Conservation (phyloP, 2,797 vertebrate genomes). For the Dermochelys coriacea region DNA sequence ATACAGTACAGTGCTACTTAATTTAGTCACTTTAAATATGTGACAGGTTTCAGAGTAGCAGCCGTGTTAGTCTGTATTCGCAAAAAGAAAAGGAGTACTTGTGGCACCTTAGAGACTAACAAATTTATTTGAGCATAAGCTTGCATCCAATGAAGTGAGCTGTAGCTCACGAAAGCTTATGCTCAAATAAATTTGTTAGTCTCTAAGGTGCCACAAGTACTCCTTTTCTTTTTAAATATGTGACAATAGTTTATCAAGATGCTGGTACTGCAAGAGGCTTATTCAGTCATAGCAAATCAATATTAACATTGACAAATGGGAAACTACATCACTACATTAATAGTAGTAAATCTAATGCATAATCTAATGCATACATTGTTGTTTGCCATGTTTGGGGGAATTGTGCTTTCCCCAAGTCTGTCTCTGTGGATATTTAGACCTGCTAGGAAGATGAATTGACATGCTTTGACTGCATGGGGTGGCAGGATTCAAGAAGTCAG, state of each 20-base stretch:
- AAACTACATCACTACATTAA: neutral
- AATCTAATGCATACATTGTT: neutral
- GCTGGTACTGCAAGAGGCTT: neutral
- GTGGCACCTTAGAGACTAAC: too few species aligned
- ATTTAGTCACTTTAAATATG: neutral
- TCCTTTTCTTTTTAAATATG: conserved; percentile 30
- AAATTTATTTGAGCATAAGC: too few species aligned
- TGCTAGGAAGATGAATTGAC: neutral
- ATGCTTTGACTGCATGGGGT: neutral
- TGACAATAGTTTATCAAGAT: neutral
- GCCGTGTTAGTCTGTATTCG: too few species aligned
- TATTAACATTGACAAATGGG: neutral
- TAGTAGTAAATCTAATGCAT: neutral
- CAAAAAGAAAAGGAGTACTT: too few species aligned
- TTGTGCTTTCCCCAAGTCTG: neutral
- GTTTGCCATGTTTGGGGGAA: neutral
- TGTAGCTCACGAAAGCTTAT: too few species aligned
- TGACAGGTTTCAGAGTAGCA: too few species aligned
- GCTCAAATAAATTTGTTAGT: too few species aligned
- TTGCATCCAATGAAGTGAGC: too few species aligned
- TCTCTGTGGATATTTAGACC: neutral
- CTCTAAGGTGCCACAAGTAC: too few species aligned
- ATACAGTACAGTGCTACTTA: neutral
- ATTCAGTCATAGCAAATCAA: neutral
- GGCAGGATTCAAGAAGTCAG: neutral